phyloP scores from a whole-genome alignment of 2,888 invertebrate genomes.

The Dicroscelio sp. region DNA sequence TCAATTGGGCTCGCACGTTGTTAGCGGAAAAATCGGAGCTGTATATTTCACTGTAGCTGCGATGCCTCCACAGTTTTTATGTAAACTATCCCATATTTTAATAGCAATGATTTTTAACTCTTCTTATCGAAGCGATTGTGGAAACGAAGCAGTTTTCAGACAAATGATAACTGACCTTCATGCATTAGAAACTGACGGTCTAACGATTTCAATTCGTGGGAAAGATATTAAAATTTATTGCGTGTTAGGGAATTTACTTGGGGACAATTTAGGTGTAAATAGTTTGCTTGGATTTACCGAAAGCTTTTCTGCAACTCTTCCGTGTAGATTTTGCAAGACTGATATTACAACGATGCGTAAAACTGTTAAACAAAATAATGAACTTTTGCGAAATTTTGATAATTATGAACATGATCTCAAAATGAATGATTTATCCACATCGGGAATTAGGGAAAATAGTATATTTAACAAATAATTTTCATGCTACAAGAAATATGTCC shows the following conservation, averaged over 20 bases:
- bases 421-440: background rate
- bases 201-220: slow-evolving; percentile 1
- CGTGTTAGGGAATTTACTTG: slow-evolving; percentile 64
- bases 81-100: slow-evolving; percentile 47
- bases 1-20: slow-evolving; percentile 40
- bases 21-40: slow-evolving; percentile 53
- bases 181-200: slow-evolving; percentile 34
- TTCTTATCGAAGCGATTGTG: slow-evolving; percentile 18
- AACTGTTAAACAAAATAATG: background rate
- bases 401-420: slow-evolving; percentile 52
- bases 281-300: slow-evolving; percentile 66
- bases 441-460: background rate
- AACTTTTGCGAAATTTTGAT: slow-evolving; percentile 32
- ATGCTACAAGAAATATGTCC: background rate
- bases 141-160: slow-evolving; percentile 49
- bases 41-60: slow-evolving; percentile 55
- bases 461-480: slow-evolving; percentile 13
- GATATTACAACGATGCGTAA: slow-evolving; percentile 20
- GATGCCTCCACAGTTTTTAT: slow-evolving; percentile 35
- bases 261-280: slow-evolving; percentile 80
- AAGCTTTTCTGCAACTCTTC: slow-evolving; percentile 70
- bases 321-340: slow-evolving; percentile 73
- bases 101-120: slow-evolving; percentile 52
- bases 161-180: slow-evolving; percentile 42
- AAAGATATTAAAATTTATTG: slow-evolving; percentile 45